These are phyloP conservation scores for Astreopora myriophthalma DNA, from an alignment of 64 coral and sea anemone species.

Conservation along the genomic window DNA sequence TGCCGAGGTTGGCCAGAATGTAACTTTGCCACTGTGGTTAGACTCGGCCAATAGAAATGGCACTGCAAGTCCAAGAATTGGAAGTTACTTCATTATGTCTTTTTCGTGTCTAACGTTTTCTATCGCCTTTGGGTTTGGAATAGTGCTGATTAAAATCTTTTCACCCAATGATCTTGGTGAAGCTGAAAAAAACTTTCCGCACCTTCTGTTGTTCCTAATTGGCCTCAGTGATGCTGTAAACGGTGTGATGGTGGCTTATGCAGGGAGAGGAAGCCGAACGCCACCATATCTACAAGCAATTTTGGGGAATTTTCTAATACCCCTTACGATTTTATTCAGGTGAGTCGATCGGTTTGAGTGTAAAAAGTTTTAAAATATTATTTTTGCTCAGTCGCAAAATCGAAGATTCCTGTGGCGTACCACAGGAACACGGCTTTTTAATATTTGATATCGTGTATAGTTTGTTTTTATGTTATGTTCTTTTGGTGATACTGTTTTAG, in stretches of 20 bases:
- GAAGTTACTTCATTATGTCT: constrained; percentile 64
- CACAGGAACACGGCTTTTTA: too few species aligned
- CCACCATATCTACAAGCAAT: constrained; percentile 77
- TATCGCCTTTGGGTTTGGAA: constrained; percentile 50
- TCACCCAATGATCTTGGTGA: constrained; percentile 62
- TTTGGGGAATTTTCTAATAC: constrained; percentile 74
- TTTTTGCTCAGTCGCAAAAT: too few species aligned
- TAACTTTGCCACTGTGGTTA: constrained; percentile 53
- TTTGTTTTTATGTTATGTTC: too few species aligned
- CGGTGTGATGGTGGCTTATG: constrained; percentile 64
- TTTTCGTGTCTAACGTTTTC: constrained; percentile 59
- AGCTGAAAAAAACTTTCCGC: constrained; percentile 70
- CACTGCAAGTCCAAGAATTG: background rate
- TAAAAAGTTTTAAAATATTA: too few species aligned
- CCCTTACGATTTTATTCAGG: constrained; percentile 53
- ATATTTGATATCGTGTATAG: too few species aligned
- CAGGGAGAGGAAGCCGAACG: constrained; percentile 50
- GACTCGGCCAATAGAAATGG: constrained; percentile 47
- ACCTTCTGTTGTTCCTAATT: constrained; percentile 53
- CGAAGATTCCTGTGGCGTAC: too few species aligned
- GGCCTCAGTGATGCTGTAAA: constrained; percentile 72
- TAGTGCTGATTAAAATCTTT: constrained; percentile 62
- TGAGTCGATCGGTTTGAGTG: background rate
- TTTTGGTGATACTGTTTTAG: too few species aligned
- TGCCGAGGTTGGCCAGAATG: constrained; percentile 33